Base-by-base conservation (phyloP, 2,888 invertebrate genomes). In the Rhodophaea formosa region DNA sequence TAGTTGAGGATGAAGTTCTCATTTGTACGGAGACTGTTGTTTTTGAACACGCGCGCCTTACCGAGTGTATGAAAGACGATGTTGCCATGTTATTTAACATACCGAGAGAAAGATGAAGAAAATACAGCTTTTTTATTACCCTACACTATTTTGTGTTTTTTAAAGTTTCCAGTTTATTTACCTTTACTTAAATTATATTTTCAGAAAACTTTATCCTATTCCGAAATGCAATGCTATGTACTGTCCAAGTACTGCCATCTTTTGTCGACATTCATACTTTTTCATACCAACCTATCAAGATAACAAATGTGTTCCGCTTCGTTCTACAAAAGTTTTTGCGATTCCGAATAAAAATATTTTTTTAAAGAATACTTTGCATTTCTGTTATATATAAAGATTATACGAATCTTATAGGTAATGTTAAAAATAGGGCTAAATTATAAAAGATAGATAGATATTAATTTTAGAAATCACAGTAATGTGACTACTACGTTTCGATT, bases 401-500 rank as follows among this genome's bases (percentile, higher is more conserved):
- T n/a, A 35, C 1, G 10, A 0, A 12, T n/a, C 12, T 12, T 39
- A n/a, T 12, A 12, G n/a, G 0, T 8, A 5, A 12, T 39, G n/a
- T n/a, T n/a, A 12, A 39, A 39, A 12, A 39, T n/a, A 12, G 39
- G 1, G n/a, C n/a, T n/a, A 39, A 8, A n/a, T 39, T 39, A 6
- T 0, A 12, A 39, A 39, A 16, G 17, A 35, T 51, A 49, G 15
- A 35, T 7, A 35, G 16, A 23, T 17, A 10, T 23, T 30, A 47
- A 8, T 10, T 47, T 29, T 46, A 2, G 12, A 29, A 12, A 42
- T 23, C 16, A 39, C 8, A 1, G 30, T 30, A 23, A 2, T 3
- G 5, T 23, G 23, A 23, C 12, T 3, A 32, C 17, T 35, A 35
- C 61, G 65, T 72, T 84, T 65, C 82, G 14, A 72, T 77, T 12